Conservation (phyloP, 2,113 vertebrate genomes). For the Phoxinus phoxinus region DNA sequence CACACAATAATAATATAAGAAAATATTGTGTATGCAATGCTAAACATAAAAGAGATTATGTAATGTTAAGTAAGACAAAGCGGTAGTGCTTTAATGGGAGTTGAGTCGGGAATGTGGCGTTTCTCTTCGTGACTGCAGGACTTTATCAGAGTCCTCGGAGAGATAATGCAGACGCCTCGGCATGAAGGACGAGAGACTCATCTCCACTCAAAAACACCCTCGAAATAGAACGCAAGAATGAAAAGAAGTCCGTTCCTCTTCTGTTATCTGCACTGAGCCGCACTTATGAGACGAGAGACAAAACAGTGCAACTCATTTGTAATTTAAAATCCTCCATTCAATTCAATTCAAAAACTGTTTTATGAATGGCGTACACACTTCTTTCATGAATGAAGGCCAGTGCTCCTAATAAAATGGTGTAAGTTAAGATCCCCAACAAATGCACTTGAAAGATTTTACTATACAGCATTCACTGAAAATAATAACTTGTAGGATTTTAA, state of each 20-base stretch:
- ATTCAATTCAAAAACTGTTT: not conserved
- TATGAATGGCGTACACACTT: not conserved
- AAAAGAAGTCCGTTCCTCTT: conserved; percentile 18
- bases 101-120: not conserved
- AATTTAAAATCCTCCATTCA: not conserved
- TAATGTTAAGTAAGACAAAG: not conserved
- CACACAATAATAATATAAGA: not conserved
- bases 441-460: too few species aligned
- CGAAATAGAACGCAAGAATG: conserved; percentile 50
- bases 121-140: conserved; percentile 28
- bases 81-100: not conserved
- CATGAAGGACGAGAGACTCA: conserved; percentile 31
- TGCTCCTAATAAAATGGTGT: not conserved
- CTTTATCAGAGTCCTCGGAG: conserved; percentile 46
- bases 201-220: conserved; percentile 35
- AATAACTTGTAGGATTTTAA: too few species aligned
- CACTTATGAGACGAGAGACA: not conserved
- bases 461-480: too few species aligned
- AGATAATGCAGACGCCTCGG: conserved; percentile 38
- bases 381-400: not conserved
- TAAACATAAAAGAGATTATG: not conserved
- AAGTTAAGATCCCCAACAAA: too few species aligned
- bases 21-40: not conserved
- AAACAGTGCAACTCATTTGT: not conserved
- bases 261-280: not conserved